A percentile compares a stretch with the other conserved stretches of the same genome.
Evolutionary conservation across 1,140 invertebrate genomes (phyloP).

Genomic region (Heliothis virescens): DNA sequence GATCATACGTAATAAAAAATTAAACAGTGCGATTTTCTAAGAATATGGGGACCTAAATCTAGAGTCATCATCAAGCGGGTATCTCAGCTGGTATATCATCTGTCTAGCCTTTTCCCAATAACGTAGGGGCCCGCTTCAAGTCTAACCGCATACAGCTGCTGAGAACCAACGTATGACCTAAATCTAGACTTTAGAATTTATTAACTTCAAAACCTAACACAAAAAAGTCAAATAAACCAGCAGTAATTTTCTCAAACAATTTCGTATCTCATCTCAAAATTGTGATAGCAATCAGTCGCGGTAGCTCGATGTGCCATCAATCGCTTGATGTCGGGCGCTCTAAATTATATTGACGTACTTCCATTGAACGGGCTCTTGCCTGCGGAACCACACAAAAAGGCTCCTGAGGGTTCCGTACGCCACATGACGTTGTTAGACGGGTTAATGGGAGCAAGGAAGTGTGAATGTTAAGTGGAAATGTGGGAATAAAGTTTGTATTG

Average conservation of each 20-base stretch:
- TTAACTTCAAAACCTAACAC: not conserved
- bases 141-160: no score
- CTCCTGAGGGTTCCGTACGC: not conserved
- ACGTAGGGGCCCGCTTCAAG: no score
- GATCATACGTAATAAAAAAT: no score
- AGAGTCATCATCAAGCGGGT: no score
- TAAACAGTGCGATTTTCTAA: no score
- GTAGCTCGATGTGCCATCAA: not conserved
- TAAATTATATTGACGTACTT: conserved; percentile 36
- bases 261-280: not conserved
- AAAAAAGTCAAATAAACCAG: not conserved
- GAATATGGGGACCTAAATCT: no score
- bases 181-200: no score
- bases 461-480: not conserved
- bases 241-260: not conserved
- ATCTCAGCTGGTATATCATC: no score
- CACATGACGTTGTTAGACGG: conserved; percentile 12
- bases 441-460: not conserved
- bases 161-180: no score
- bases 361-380: conserved; percentile 14
- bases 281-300: not conserved
- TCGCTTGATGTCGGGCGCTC: not conserved
- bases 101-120: no score
- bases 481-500: no score
- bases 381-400: conserved; percentile 25